phyloP scores from a whole-genome alignment of 2,888 invertebrate genomes.

The Aphidius colemani region DNA sequence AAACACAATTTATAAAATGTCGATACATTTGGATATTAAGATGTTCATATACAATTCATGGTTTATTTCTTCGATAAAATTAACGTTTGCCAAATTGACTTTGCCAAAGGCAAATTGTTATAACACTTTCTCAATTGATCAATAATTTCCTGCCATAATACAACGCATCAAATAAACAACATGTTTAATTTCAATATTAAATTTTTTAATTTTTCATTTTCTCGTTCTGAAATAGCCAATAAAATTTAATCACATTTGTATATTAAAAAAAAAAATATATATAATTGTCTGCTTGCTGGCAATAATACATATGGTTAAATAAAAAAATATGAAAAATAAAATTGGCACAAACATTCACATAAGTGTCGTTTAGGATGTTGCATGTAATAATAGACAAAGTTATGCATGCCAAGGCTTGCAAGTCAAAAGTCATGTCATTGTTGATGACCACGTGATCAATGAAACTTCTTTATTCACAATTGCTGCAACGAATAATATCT shows the following conservation, averaged over 20 bases:
- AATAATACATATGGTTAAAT: not conserved
- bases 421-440: constrained; percentile 39
- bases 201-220: not conserved
- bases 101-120: constrained; percentile 12
- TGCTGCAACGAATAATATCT: constrained; percentile 25
- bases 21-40: constrained; percentile 11
- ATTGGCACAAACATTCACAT: constrained; percentile 3
- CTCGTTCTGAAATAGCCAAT: not conserved
- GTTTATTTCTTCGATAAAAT: not conserved
- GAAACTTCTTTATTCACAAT: not conserved
- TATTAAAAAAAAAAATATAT: not conserved
- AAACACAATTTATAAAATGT: not conserved
- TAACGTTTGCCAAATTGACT: constrained; percentile 17
- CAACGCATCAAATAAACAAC: not conserved
- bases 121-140: constrained; percentile 18
- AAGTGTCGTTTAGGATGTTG: constrained; percentile 15
- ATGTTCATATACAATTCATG: not conserved
- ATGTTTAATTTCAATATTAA: not conserved
- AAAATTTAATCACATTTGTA: not conserved
- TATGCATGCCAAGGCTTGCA: constrained; percentile 47
- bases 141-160: constrained; percentile 8
- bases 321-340: not conserved
- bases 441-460: constrained; percentile 3
- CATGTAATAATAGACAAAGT: constrained; percentile 31
- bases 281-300: not conserved